Evolutionary conservation across 2,797 vertebrate genomes (phyloP).

Genomic region (Prionace glauca): DNA sequence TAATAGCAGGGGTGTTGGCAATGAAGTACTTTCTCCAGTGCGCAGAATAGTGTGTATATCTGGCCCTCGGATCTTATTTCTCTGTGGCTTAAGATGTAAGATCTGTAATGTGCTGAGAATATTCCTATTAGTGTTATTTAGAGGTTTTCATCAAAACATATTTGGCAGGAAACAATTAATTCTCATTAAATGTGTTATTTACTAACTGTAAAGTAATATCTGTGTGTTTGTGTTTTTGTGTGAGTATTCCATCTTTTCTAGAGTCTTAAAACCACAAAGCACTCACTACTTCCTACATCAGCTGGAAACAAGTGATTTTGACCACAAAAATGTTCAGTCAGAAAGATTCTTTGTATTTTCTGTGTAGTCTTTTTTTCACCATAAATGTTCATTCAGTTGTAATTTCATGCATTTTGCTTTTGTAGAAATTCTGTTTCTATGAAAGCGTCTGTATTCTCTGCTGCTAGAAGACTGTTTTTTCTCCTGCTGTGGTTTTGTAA

Average conservation of each 20-base stretch:
- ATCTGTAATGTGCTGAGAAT: too few species aligned
- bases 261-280: constrained; percentile 49
- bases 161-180: neutral
- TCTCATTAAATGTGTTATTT: constrained; percentile 41
- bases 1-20: neutral
- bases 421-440: neutral
- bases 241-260: constrained; percentile 43
- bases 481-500: neutral
- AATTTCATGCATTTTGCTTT: neutral
- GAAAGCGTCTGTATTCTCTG: neutral
- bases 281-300: neutral
- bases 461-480: neutral
- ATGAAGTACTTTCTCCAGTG: neutral
- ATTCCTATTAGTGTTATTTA: neutral
- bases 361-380: neutral
- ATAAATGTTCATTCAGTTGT: neutral
- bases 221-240: neutral
- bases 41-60: neutral
- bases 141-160: neutral
- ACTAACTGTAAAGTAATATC: constrained; percentile 18
- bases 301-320: constrained; percentile 5
- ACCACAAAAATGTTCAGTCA: neutral
- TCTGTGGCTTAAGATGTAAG: neutral
- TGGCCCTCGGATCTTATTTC: neutral
- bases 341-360: neutral